Percentiles rank a stretch among this genome's conserved stretches.
Conservation (phyloP, 1,140 invertebrate species). For the Harpegnathos saltator region DNA sequence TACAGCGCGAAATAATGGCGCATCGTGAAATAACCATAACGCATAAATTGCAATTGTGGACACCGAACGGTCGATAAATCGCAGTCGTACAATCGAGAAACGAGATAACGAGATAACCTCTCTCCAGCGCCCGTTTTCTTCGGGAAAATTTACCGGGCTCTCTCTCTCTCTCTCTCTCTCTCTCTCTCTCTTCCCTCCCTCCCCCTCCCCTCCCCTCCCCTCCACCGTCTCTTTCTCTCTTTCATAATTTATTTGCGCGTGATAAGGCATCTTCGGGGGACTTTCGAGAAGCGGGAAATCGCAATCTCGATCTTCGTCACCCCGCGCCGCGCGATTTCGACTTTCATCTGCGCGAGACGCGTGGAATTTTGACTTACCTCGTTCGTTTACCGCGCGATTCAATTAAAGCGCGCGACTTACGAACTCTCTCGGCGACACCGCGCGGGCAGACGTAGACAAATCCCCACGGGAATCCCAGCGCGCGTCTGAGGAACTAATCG, state of each 20-base stretch:
- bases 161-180: too few relatives aligned
- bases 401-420: conserved; percentile 17
- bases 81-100: background rate
- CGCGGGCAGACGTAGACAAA: conserved; percentile 35
- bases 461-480: conserved; percentile 23
- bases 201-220: too few relatives aligned
- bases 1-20: background rate
- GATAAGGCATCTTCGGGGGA: too few relatives aligned
- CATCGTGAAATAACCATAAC: background rate
- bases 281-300: too few relatives aligned
- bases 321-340: too few relatives aligned
- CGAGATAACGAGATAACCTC: background rate
- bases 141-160: too few relatives aligned
- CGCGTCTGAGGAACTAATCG: conserved; percentile 59
- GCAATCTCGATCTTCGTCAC: too few relatives aligned
- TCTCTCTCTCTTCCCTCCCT: too few relatives aligned
- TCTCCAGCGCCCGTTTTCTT: too few relatives aligned
- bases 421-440: background rate
- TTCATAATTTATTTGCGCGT: too few relatives aligned
- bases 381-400: conserved; percentile 6
- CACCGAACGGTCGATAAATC: background rate
- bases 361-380: conserved; percentile 2
- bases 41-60: conserved; percentile 7
- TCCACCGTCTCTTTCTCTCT: too few relatives aligned
- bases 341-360: background rate